phyloP scores from a whole-genome alignment of 1,140 invertebrate genomes.

The Hyposmocoma kahamanoa region DNA sequence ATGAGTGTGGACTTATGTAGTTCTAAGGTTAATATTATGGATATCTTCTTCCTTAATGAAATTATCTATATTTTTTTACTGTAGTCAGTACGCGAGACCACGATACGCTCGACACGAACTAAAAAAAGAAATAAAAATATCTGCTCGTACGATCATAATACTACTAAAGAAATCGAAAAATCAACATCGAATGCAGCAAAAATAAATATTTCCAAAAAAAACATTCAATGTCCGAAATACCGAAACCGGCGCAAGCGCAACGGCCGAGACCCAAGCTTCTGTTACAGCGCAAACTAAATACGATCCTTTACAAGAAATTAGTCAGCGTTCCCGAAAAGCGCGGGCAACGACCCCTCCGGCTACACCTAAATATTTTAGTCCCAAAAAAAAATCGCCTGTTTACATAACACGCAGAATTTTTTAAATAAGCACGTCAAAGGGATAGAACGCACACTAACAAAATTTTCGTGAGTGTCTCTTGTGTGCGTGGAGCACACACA shows the following conservation, averaged over 20 bases:
- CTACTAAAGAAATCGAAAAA: too few relatives aligned
- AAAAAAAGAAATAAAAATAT: too few relatives aligned
- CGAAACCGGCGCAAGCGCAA: constrained; percentile 40
- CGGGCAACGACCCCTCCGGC: constrained; percentile 56
- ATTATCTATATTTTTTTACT: too few relatives aligned
- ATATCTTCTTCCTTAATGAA: too few relatives aligned
- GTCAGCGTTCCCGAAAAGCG: constrained; percentile 68
- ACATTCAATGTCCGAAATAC: too few relatives aligned
- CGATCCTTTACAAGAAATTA: constrained; percentile 58
- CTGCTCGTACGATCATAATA: background rate
- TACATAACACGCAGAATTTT: constrained; percentile 67
- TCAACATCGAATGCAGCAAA: background rate
- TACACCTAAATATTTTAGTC: constrained; percentile 67
- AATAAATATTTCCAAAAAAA: background rate
- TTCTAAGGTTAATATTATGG: too few relatives aligned
- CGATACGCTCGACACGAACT: too few relatives aligned
- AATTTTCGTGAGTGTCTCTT: constrained; percentile 41
- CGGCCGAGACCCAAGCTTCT: constrained; percentile 27
- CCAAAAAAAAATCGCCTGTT: constrained; percentile 57
- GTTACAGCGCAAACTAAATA: constrained; percentile 30
- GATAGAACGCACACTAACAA: constrained; percentile 51
- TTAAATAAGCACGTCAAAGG: constrained; percentile 62
- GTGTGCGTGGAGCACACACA: constrained; percentile 62
- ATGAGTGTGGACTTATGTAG: too few relatives aligned
- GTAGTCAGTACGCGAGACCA: too few relatives aligned